Percentiles rank a stretch among this genome's conserved stretches.
phyloP scores from a whole-genome alignment of 2,113 vertebrate species.

The Diphyllodes magnificus region DNA sequence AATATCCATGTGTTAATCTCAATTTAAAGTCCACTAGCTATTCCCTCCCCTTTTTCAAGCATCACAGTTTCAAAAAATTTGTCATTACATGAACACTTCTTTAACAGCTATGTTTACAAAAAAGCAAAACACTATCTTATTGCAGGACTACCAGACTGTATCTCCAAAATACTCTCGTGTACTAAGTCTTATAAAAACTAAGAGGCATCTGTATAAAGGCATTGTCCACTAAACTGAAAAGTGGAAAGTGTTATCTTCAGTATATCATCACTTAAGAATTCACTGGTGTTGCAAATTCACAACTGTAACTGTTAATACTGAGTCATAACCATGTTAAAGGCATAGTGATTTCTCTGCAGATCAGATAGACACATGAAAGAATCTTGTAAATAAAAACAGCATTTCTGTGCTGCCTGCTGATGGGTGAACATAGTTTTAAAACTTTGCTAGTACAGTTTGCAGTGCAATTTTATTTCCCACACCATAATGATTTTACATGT shows the following conservation, averaged over 20 bases:
- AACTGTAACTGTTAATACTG: not conserved
- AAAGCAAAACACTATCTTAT: not conserved
- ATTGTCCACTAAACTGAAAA: not conserved
- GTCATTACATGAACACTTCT: not conserved
- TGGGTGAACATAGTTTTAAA: slow-evolving; percentile 33
- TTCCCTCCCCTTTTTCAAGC: not conserved
- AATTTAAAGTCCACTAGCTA: not conserved
- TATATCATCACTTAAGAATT: not conserved
- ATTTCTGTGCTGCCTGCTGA: slow-evolving; percentile 37
- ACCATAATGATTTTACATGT: slow-evolving; percentile 37
- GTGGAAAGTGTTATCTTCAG: not conserved
- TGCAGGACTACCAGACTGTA: not conserved
- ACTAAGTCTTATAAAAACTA: not conserved
- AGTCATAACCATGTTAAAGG: not conserved
- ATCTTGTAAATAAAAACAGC: not conserved
- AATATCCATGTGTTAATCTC: not conserved
- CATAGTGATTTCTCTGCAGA: slow-evolving; percentile 19
- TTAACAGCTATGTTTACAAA: not conserved
- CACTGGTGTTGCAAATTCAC: not conserved
- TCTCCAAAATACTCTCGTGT: not conserved
- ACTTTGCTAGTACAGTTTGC: slow-evolving; percentile 24
- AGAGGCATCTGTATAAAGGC: not conserved
- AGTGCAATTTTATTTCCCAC: slow-evolving; percentile 37
- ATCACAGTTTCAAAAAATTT: not conserved
- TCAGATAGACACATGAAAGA: not conserved